Conservation (phyloP, 2,113 vertebrate species). For the Prunella himalayana region DNA sequence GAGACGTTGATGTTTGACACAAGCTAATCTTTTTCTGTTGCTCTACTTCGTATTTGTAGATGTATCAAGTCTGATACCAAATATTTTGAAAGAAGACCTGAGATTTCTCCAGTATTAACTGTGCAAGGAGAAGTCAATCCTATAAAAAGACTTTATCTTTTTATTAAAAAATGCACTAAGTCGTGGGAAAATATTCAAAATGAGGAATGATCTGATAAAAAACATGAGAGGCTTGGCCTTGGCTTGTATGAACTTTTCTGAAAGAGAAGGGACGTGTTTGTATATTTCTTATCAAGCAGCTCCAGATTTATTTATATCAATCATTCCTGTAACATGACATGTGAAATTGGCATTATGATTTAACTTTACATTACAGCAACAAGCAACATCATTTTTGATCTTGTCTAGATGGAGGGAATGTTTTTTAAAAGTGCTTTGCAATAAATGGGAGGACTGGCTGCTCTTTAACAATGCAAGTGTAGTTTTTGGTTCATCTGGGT, state of each 20-base stretch:
- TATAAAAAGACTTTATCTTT: slow-evolving; percentile 55
- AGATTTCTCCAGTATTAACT: neutral
- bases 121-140: slow-evolving; percentile 5
- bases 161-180: slow-evolving; percentile 46
- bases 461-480: neutral
- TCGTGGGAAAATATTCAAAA: slow-evolving; percentile 40
- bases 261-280: neutral
- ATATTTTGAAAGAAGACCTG: slow-evolving; percentile 22
- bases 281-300: slow-evolving; percentile 8
- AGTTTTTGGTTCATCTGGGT: neutral
- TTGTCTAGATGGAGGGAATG: neutral
- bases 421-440: neutral
- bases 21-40: neutral
- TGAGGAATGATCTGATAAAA: slow-evolving; percentile 44
- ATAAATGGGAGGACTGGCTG: neutral
- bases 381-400: neutral
- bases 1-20: neutral
- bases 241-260: neutral
- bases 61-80: neutral
- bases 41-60: neutral
- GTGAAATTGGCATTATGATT: slow-evolving; percentile 18
- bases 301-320: slow-evolving; percentile 57
- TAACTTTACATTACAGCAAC: neutral
- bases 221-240: neutral
- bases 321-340: slow-evolving; percentile 41